These are phyloP conservation scores for Pluvialis apricaria DNA, from an alignment of 2,113 vertebrate species.

Conservation along the genomic window DNA sequence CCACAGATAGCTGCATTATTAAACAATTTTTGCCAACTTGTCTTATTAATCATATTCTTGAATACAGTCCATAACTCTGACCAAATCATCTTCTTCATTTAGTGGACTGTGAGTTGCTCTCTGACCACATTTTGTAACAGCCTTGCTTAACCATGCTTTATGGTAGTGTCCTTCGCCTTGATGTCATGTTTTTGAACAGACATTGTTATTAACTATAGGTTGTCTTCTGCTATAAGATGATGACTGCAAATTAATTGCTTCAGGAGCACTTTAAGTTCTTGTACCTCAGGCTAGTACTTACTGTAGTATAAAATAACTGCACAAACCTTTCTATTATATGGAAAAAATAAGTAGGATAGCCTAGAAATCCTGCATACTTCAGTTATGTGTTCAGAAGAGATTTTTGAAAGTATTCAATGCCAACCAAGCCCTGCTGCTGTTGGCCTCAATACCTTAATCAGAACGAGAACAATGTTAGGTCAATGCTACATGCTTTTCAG, in stretches of 20 bases:
- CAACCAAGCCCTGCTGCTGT: neutral
- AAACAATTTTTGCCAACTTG: neutral
- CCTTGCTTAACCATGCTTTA: neutral
- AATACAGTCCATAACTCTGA: neutral
- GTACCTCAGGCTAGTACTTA: neutral
- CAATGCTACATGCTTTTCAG: neutral
- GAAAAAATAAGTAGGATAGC: neutral
- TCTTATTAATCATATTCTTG: neutral
- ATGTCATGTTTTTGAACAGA: neutral
- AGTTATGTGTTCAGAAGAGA: neutral
- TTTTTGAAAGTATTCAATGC: neutral
- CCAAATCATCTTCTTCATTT: neutral
- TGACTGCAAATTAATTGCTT: neutral
- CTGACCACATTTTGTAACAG: neutral
- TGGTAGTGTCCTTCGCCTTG: neutral
- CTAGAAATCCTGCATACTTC: neutral
- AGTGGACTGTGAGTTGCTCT: neutral
- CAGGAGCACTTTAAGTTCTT: neutral
- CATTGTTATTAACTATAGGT: neutral
- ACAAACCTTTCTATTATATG: neutral
- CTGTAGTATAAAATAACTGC: neutral
- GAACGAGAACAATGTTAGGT: neutral
- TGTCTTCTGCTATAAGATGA: neutral
- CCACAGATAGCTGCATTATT: neutral
- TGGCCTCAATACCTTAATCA: neutral